phyloP scores from a whole-genome alignment of 2,888 invertebrate genomes.

The Erynnis tages region DNA sequence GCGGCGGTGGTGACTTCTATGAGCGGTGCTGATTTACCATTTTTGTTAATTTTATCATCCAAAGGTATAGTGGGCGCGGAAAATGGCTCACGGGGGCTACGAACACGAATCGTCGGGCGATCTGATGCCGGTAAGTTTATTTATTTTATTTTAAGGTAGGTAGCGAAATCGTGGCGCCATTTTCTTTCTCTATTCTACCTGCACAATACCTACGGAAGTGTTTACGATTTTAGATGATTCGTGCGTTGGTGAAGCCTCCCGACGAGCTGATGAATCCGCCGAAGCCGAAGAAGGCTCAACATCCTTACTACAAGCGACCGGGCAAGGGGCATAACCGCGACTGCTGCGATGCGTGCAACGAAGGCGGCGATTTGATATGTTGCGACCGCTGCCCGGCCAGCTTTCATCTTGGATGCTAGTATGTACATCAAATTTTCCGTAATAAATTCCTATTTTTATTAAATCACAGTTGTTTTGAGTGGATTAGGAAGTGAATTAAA shows the following conservation, averaged over 20 bases:
- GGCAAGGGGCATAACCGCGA: conserved; percentile 96
- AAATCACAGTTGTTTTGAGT: not conserved
- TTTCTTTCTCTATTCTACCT: conserved; percentile 15
- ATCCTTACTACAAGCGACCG: conserved; percentile 92
- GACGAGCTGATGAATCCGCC: conserved; percentile 84
- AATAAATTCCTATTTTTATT: not conserved
- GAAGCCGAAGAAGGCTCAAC: conserved; percentile 84
- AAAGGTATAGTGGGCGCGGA: not conserved
- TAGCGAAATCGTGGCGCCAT: conserved; percentile 29
- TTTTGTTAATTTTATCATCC: too few species aligned
- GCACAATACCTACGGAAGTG: conserved; percentile 26
- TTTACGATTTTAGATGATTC: conserved; percentile 86
- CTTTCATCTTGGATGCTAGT: conserved; percentile 98
- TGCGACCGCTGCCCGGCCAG: conserved; percentile 98
- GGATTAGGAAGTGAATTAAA: too few species aligned
- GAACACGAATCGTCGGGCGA: conserved; percentile 90
- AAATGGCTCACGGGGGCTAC: conserved; percentile 83
- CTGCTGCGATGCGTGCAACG: conserved; percentile 95
- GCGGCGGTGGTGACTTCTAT: not conserved
- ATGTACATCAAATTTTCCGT: conserved; percentile 29
- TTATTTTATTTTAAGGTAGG: conserved; percentile 30
- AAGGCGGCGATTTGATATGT: conserved; percentile 96
- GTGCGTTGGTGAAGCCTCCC: conserved; percentile 94
- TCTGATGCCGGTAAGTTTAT: conserved; percentile 90
- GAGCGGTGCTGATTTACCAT: too few species aligned